Evolutionary conservation across 2,888 invertebrate genomes (phyloP).

Genomic region (Nasonovia ribisnigri): DNA sequence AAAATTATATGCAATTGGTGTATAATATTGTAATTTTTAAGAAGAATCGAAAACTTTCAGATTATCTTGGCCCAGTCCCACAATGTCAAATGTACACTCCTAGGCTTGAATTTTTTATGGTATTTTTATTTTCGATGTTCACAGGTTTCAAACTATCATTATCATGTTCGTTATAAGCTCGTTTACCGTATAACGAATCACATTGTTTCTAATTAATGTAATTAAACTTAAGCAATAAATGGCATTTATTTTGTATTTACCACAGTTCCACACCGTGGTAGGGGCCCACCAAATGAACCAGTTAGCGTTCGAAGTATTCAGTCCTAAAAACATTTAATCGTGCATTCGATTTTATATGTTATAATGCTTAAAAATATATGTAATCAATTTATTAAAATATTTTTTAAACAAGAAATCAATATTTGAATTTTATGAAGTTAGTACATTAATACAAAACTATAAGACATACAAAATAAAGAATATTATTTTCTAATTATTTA

Average conservation of each 20-base stretch:
- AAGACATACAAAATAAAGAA: too few relatives aligned
- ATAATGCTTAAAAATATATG: not conserved
- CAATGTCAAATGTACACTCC: not conserved
- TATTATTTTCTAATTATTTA: too few relatives aligned
- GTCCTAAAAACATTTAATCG: not conserved
- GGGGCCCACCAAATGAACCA: not conserved
- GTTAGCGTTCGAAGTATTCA: not conserved
- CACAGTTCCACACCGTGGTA: not conserved
- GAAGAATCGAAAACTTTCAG: not conserved
- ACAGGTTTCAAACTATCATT: not conserved
- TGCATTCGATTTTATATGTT: not conserved
- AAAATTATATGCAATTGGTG: not conserved
- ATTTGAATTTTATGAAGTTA: too few relatives aligned
- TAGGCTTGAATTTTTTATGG: not conserved
- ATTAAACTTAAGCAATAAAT: not conserved
- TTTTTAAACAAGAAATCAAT: too few relatives aligned
- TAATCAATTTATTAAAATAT: too few relatives aligned
- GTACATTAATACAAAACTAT: too few relatives aligned
- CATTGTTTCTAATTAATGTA: not conserved
- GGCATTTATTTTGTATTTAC: not conserved
- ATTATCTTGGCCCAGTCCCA: fast-evolving
- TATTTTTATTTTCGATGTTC: not conserved
- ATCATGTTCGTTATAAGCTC: not conserved
- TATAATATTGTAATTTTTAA: not conserved
- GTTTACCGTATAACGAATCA: not conserved